phyloP scores from a whole-genome alignment of 92 coral and sea anemone species.

The Actinernus sp. region DNA sequence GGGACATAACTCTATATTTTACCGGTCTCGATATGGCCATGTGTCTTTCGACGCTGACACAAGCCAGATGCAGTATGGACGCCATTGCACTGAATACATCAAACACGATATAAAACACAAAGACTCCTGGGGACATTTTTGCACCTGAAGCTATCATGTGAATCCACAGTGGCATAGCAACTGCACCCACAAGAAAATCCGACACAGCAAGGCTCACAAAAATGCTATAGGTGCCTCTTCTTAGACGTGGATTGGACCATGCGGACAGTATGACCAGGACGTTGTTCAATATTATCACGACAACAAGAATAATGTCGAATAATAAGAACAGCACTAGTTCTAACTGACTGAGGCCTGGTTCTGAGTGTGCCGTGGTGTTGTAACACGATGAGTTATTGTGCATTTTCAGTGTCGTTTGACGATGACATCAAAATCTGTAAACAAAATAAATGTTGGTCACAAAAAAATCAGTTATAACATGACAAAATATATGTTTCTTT shows the following conservation, averaged over 20 bases:
- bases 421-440: too few species aligned
- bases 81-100: constrained; percentile 80
- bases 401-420: too few species aligned
- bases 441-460: too few species aligned
- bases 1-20: constrained; percentile 42
- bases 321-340: constrained; percentile 21
- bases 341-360: constrained; percentile 1
- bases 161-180: constrained; percentile 81
- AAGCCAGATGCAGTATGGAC: constrained; percentile 74
- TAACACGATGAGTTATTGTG: too few species aligned
- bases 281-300: constrained; percentile 62
- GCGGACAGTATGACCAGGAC: constrained; percentile 63
- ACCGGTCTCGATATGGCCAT: constrained; percentile 70
- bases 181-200: constrained; percentile 79
- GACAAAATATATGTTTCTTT: too few species aligned
- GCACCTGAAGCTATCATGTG: constrained; percentile 39
- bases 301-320: constrained; percentile 43
- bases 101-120: constrained; percentile 65
- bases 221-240: constrained; percentile 64
- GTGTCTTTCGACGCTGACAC: constrained; percentile 69
- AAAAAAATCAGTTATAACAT: too few species aligned
- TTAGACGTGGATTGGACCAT: constrained; percentile 54
- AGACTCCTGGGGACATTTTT: constrained; percentile 14
- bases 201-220: constrained; percentile 79
- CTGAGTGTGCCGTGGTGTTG: too few species aligned